Evolutionary conservation across 1,140 invertebrate genomes (phyloP), one percentile per base, ranked within the genome.

Genomic region (Cydia pomonella): DNA sequence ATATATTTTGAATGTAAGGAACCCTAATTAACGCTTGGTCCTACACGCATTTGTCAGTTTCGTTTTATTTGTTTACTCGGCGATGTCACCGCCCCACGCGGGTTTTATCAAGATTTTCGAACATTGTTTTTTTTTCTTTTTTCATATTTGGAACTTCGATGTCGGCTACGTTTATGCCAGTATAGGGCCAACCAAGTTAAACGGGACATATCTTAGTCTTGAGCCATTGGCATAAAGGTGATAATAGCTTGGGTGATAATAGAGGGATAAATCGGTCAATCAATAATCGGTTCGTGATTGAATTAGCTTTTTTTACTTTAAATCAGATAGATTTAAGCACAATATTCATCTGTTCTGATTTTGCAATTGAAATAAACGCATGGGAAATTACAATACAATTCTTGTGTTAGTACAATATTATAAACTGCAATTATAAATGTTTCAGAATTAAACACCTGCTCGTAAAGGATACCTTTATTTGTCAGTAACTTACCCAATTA

Each of bases 31-130:
- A 27, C 71, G 41, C 25, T 27, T 69, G 64, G 25, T 13, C 25
- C 25, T n/a, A 41, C 38, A 27, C 21, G 41, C 44, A 23, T 23
- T 72, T 47, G 71, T 72, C 44, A 59, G 53, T 80, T 79, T 80
- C 78, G 81, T 80, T 75, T 79, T 84, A 82, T 81, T 79, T 84
- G 79, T 84, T 87, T 84, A 85, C 82, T 76, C 76, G 76, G 73
- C 78, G 77, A 78, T 82, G 83, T 84, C 83, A 79, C 80, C 80
- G 77, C 85, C 82, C 80, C 80, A 83, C 82, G 79, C 78, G 77
- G 79, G 75, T 77, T 78, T 84, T 87, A 88, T 88, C 87, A 84
- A 87, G 84, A 87, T 88, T 86, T 82, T 79, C 78, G 77, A 77
- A 44, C 76, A 75, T 50, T 63, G 29, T 74, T 82, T 80, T 80